phyloP scores from a whole-genome alignment of 2,888 invertebrate genomes.

The Lasioglossum vierecki region DNA sequence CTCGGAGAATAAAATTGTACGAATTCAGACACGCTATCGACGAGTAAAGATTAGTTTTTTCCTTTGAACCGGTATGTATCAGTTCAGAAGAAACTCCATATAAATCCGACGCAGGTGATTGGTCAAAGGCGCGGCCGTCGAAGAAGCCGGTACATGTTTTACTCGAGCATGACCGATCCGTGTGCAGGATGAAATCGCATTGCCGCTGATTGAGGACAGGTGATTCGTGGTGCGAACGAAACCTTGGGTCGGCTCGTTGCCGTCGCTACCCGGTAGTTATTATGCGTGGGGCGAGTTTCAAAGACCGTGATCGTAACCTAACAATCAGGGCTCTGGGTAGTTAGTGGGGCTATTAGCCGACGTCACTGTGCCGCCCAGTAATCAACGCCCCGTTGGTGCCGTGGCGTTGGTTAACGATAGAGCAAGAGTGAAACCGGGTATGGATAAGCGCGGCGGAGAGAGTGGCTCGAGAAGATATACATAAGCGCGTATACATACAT shows the following conservation, averaged over 20 bases:
- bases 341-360: constrained; percentile 70
- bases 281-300: constrained; percentile 69
- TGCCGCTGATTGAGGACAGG: neutral
- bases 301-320: constrained; percentile 69
- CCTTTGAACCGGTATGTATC: neutral
- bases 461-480: constrained; percentile 7
- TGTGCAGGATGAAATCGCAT: neutral
- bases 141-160: neutral
- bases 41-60: neutral
- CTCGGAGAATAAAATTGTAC: neutral
- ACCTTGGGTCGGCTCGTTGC: constrained; percentile 41
- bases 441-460: neutral
- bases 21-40: neutral
- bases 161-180: neutral
- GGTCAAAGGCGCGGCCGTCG: neutral
- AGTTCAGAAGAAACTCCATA: neutral
- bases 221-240: neutral
- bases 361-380: constrained; percentile 69
- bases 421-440: constrained; percentile 48
- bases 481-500: neutral
- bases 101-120: neutral
- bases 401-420: constrained; percentile 40
- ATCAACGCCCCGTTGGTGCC: constrained; percentile 64
- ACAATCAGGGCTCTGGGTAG: constrained; percentile 71
- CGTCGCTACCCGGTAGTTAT: constrained; percentile 61